Conservation (phyloP, 2,888 invertebrate species). For the Coronaproctus castanopsis region DNA sequence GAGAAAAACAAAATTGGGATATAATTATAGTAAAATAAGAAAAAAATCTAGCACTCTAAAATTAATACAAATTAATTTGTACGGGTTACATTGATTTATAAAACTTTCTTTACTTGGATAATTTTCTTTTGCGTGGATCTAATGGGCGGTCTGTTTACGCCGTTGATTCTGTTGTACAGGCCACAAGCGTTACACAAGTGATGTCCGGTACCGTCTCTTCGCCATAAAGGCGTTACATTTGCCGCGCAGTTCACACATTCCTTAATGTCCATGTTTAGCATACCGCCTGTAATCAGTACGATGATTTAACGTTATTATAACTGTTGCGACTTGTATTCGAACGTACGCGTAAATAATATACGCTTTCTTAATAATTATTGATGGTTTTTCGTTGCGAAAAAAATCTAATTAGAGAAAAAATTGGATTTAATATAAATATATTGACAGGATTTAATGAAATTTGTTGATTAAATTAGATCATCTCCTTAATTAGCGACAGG, state of each 20-base stretch:
- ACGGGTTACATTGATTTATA: not conserved
- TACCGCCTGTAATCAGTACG: slow-evolving; percentile 16
- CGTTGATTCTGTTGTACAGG: slow-evolving; percentile 38
- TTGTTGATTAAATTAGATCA: too few species aligned
- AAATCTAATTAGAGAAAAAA: not conserved
- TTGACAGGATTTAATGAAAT: too few species aligned
- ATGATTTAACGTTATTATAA: too few species aligned
- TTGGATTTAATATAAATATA: not conserved
- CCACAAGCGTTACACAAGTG: slow-evolving; percentile 75
- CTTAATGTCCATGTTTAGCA: slow-evolving; percentile 34
- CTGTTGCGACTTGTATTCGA: too few species aligned
- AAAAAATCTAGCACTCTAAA: not conserved
- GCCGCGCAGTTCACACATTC: slow-evolving; percentile 29
- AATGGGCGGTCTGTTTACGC: slow-evolving; percentile 63
- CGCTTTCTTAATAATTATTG: too few species aligned
- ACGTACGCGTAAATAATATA: too few species aligned
- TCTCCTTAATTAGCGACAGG: too few species aligned
- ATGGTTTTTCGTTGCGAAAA: not conserved
- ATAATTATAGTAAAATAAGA: too few species aligned
- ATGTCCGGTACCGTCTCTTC: slow-evolving; percentile 92
- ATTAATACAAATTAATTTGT: too few species aligned
- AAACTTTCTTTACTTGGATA: slow-evolving; percentile 13
- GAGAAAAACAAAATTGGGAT: too few species aligned
- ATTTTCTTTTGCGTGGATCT: slow-evolving; percentile 53
- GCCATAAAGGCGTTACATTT: slow-evolving; percentile 81